A percentile compares a stretch with the other conserved stretches of the same genome.
Conservation (phyloP, 2,888 invertebrate species). For the Sericinus montela region DNA sequence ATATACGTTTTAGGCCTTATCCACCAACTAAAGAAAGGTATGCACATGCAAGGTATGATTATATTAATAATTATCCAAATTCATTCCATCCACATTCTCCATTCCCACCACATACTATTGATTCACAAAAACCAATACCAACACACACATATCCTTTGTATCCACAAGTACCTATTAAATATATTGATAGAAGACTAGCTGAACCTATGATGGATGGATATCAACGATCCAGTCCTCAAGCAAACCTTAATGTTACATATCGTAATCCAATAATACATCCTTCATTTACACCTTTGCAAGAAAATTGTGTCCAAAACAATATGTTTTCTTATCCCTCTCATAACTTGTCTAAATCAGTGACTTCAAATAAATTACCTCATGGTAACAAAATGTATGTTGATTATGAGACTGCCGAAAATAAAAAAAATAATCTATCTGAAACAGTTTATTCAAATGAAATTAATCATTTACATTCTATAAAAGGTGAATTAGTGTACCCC, state of each 20-base stretch:
- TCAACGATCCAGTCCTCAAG: conserved; percentile 53
- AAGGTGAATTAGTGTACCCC: conserved; percentile 50
- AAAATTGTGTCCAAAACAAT: conserved; percentile 56
- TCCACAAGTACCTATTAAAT: conserved; percentile 54
- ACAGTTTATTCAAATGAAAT: conserved; percentile 57
- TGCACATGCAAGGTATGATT: conserved; percentile 69
- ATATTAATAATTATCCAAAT: conserved; percentile 59
- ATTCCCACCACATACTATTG: conserved; percentile 58
- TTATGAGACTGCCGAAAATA: conserved; percentile 50
- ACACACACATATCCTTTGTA: conserved; percentile 55
- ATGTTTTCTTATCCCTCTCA: conserved; percentile 53
- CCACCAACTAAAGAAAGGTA: conserved; percentile 61
- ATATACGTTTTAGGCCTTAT: conserved; percentile 65
- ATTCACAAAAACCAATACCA: conserved; percentile 53
- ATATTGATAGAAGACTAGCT: conserved; percentile 55
- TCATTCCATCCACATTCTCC: conserved; percentile 56
- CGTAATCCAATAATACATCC: conserved; percentile 59
- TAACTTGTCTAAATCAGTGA: conserved; percentile 39
- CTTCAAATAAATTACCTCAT: conserved; percentile 55
- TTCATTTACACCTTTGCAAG: conserved; percentile 49
- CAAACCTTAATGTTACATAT: conserved; percentile 48
- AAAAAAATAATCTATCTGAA: conserved; percentile 49
- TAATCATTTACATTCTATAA: conserved; percentile 43
- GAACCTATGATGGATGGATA: conserved; percentile 58
- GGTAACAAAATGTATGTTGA: conserved; percentile 59